Evolutionary conservation across 1,140 invertebrate species (phyloP).

Genomic region (Sitophilus oryzae): DNA sequence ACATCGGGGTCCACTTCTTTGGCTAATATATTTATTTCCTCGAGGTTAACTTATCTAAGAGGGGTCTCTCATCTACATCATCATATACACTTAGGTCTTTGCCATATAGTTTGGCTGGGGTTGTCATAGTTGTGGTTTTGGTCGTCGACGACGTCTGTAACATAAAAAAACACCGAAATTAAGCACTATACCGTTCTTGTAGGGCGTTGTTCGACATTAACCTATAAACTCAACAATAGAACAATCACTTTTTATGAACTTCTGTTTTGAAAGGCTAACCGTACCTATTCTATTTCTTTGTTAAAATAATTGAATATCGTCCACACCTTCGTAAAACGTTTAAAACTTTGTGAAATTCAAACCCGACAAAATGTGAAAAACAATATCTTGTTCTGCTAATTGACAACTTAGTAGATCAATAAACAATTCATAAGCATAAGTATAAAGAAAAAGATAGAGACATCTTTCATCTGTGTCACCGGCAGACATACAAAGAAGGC

Average conservation of each 20-base stretch:
- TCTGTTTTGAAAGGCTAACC: slow-evolving; percentile 7
- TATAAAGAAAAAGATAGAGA: too few species aligned
- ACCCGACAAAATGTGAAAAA: background rate
- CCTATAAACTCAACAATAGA: slow-evolving; percentile 21
- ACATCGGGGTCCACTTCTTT: slow-evolving; percentile 99
- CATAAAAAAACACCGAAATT: slow-evolving; percentile 31
- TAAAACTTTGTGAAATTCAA: too few species aligned
- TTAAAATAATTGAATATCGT: slow-evolving; percentile 14
- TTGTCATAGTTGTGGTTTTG: slow-evolving; percentile 82
- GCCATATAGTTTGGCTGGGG: slow-evolving; percentile 82
- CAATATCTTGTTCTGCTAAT: slow-evolving; percentile 2
- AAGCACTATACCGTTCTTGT: slow-evolving; percentile 2
- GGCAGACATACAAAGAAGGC: background rate
- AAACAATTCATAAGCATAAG: too few species aligned
- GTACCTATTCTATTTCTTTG: slow-evolving; percentile 17
- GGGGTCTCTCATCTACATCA: slow-evolving; percentile 92
- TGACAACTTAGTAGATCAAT: background rate
- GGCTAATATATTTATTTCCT: slow-evolving; percentile 95
- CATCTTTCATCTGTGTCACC: too few species aligned
- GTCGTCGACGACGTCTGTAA: slow-evolving; percentile 78
- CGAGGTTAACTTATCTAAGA: slow-evolving; percentile 90
- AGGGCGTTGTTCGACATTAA: slow-evolving; percentile 27
- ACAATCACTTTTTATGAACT: slow-evolving; percentile 19
- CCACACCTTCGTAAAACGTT: slow-evolving; percentile 28
- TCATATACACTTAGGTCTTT: slow-evolving; percentile 91